Base-by-base conservation (phyloP, 1,140 invertebrate genomes). In the Apis dorsata region DNA sequence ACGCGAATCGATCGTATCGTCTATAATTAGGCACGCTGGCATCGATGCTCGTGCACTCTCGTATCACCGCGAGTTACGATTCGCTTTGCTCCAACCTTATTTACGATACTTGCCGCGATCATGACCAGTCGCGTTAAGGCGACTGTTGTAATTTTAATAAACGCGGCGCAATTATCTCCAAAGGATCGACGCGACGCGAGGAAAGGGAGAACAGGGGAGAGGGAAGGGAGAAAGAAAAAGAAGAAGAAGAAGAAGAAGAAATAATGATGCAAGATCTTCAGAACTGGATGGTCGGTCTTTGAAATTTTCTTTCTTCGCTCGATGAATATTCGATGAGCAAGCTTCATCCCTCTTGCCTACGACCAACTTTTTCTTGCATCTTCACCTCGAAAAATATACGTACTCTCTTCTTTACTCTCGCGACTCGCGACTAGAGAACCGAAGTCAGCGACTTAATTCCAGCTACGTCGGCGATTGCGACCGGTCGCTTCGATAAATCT, bases 191-290 rank as follows among this genome's bases (percentile, higher is more conserved):
- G 49, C 66, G 17, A 24, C 53, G 19, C 19, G 68, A 1, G 65
- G 69, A n/a, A 9, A 21, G 15, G 9, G 49, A 19, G 10, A 24
- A 19, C n/a, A 73, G 55, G 44, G 34, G 77, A 55, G 34, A 13
- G 9, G 17, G 44, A 51, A 21, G 51, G 34, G 8, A 7, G 10
- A 21, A 8, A 9, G 15, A n/a, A 12, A 19, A 12, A 60, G 49
- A 21, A 19, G 60, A 49, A 55, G 60, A 63, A 68, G n/a, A 63
- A 49, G 13, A 55, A 17, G 49, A 79, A 72, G 34, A 55, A 80
- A 57, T 51, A 81, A 81, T 51, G 49, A 87, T 73, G 85, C 80
- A 73, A 85, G 83, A 86, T 87, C 81, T 70, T 79, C 81, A 77
- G 86, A 15, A 74, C 57, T 77, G 74, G 80, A 77, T 69, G 80